phyloP scores from a whole-genome alignment of 2,888 invertebrate species.

The Poecilus cupreus region DNA sequence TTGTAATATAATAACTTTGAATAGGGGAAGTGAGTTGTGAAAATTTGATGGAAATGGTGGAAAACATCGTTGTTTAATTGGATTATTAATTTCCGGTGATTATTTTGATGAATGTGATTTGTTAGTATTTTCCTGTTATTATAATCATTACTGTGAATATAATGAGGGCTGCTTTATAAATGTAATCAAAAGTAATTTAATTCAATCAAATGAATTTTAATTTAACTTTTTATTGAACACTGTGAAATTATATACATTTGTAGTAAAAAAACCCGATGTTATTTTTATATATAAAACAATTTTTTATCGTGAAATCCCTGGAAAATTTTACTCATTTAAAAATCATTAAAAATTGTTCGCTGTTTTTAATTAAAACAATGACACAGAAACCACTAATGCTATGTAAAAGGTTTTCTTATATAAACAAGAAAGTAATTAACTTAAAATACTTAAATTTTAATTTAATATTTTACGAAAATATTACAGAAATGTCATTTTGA shows the following conservation, averaged over 20 bases:
- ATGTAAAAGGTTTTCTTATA: conserved; percentile 11
- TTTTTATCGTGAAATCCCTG: not conserved
- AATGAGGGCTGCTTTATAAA: too few species aligned
- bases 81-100: conserved; percentile 33
- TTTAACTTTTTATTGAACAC: not conserved
- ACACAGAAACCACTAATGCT: not conserved
- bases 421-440: conserved; percentile 17
- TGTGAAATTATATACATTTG: not conserved
- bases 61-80: conserved; percentile 2
- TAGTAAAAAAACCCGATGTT: not conserved
- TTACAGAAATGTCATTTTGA: too few species aligned
- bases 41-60: conserved; percentile 1
- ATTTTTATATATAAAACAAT: not conserved
- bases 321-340: conserved; percentile 2
- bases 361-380: conserved; percentile 24
- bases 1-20: not conserved
- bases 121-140: not conserved
- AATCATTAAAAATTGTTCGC: not conserved
- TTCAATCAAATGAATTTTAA: not conserved
- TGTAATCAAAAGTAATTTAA: not conserved
- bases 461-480: not conserved
- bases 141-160: not conserved
- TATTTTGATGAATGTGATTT: conserved; percentile 10
- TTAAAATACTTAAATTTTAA: not conserved
- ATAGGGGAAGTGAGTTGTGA: conserved; percentile 2